Percentiles rank a stretch among this genome's conserved stretches.
Conservation (phyloP, 2,113 vertebrate species). For the Passer domesticus region DNA sequence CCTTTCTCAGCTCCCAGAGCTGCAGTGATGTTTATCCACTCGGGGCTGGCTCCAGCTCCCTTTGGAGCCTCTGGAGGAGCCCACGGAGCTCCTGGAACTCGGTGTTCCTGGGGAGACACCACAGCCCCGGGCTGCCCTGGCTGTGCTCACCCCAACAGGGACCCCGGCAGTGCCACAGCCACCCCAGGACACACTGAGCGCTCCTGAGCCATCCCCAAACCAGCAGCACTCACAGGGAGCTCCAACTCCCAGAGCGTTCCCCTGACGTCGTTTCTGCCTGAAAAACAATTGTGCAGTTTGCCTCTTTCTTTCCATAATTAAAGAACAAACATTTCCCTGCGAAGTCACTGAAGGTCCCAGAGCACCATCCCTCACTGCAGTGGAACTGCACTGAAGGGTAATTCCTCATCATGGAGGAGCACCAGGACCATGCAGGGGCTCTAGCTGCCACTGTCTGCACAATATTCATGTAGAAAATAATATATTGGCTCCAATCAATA, state of each 20-base stretch:
- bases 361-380: not conserved
- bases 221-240: not conserved
- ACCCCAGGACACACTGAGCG: accelerated
- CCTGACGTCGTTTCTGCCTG: not conserved
- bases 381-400: not conserved
- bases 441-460: constrained; percentile 38
- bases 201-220: not conserved
- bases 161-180: accelerated
- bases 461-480: constrained; percentile 60
- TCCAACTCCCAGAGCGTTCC: not conserved
- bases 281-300: not conserved
- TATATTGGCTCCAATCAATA: constrained; percentile 66
- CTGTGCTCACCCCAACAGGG: not conserved
- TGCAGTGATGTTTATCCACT: accelerated
- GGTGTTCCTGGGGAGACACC: not conserved
- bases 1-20: not conserved
- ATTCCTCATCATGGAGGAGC: constrained; percentile 1
- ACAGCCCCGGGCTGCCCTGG: not conserved
- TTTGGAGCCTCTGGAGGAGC: accelerated
- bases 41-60: not conserved
- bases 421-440: not conserved
- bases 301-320: not conserved
- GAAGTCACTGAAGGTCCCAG: not conserved
- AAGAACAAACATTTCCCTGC: not conserved
- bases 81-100: not conserved